Base-by-base conservation (phyloP, 92 coral and sea anemone genomes). In the Galaxea fascicularis region DNA sequence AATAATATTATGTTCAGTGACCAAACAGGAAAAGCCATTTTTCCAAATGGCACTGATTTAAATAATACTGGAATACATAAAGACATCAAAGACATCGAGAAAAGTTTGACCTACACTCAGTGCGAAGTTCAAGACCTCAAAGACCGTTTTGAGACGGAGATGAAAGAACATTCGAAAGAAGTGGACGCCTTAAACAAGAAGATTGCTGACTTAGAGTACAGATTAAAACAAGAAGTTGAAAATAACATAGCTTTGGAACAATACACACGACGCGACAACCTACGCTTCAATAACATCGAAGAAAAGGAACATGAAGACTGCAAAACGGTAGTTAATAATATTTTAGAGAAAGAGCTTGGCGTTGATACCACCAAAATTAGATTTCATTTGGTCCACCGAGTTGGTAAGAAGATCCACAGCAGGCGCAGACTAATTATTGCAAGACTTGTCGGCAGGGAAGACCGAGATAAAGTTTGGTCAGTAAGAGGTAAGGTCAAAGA, bases 351-450 rank as follows among this genome's bases (percentile, higher is more conserved):
- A 29, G 49, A 75, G 51, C 65, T 59, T 29, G 80, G 80, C 62
- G 65, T 75, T 59, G 65, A 59, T 28, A 51, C 77, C 45, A 63
- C 73, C 59, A 21, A 69, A 39, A 52, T 46, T 62, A 69, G 45
- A 81, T 67, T 58, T 51, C 85, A 81, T 46, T 69, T 70, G 18
- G 86, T 82, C 12, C 86, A 71, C 52, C 63, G 78, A 53, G 77
- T 82, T 35, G 86, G 86, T 22, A 70, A 62, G 66, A 82, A 65
- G 20, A 79, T 26, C 35, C 44, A 59, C 16, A 60, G 74, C 30
- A 66, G 84, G 71, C 58, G 74, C 77, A 69, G 86, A 56, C 86
- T 78, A 82, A 82, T 82, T 25, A 57, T 82, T 31, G 86, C 78
- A 47, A 73, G 64, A 59, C 73, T 83, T 83, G 87, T 83, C 71